Conservation (phyloP, 1,140 invertebrate species). For the Tigriopus japonicus region DNA sequence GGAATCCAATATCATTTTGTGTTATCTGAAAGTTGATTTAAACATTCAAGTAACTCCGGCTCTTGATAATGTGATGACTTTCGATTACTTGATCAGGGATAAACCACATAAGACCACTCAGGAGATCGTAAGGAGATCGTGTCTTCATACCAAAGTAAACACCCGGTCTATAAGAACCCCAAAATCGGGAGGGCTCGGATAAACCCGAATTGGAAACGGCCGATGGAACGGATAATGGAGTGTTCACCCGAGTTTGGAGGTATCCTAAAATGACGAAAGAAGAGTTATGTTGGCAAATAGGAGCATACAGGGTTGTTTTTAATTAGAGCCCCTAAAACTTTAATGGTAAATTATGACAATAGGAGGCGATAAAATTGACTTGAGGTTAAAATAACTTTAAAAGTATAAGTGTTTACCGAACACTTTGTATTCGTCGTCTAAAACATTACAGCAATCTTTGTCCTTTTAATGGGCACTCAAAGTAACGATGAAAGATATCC, state of each 20-base stretch:
- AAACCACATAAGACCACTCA: constrained; percentile 94
- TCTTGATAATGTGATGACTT: not conserved
- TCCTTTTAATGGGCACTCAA: too few relatives aligned
- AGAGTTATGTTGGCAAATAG: not conserved
- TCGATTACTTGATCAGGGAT: constrained; percentile 37
- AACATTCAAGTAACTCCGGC: too few relatives aligned
- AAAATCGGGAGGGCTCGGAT: constrained; percentile 58
- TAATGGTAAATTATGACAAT: too few relatives aligned
- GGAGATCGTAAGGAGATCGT: constrained; percentile 60
- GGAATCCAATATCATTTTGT: constrained; percentile 3
- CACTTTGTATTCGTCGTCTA: too few relatives aligned
- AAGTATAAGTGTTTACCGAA: too few relatives aligned
- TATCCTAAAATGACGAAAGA: constrained; percentile 54
- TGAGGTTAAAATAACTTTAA: too few relatives aligned
- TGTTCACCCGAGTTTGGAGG: constrained; percentile 66
- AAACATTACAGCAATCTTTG: too few relatives aligned
- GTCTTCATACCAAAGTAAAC: constrained; percentile 79
- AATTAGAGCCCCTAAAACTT: too few relatives aligned
- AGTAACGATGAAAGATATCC: too few relatives aligned
- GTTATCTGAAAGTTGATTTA: too few relatives aligned
- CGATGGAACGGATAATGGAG: constrained; percentile 51
- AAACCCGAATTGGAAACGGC: constrained; percentile 44
- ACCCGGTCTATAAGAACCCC: constrained; percentile 76
- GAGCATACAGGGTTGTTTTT: too few relatives aligned
- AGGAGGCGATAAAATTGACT: too few relatives aligned